These are phyloP conservation scores for Tanytarsus gracilentus DNA, from an alignment of 2,888 invertebrate genomes.

Conservation along the genomic window DNA sequence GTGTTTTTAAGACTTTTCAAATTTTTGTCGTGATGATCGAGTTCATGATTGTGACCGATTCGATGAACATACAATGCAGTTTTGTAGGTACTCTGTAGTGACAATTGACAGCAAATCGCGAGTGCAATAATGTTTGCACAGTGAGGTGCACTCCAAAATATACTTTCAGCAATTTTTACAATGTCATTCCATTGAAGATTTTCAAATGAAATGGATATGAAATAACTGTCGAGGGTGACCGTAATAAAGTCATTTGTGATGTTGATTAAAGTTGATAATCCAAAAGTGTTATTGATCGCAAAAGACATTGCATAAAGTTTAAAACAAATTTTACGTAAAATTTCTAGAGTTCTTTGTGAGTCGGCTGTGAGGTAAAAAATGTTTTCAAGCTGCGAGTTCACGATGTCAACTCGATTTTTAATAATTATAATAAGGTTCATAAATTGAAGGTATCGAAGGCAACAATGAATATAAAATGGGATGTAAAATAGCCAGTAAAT, in stretches of 20 bases:
- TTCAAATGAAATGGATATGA: conserved; percentile 39
- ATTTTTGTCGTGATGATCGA: no score
- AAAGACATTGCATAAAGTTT: conserved; percentile 37
- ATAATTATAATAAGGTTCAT: conserved; percentile 35
- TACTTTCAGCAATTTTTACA: conserved; percentile 35
- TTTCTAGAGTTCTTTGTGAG: not conserved
- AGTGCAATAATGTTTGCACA: conserved; percentile 37
- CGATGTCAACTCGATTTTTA: conserved; percentile 35
- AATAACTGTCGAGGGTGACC: conserved; percentile 40
- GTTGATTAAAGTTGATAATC: conserved; percentile 38
- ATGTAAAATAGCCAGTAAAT: conserved; percentile 37
- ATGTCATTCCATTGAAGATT: conserved; percentile 32
- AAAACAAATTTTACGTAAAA: conserved; percentile 37
- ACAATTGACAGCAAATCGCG: conserved; percentile 37
- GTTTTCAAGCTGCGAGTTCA: conserved; percentile 34
- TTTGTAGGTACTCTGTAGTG: conserved; percentile 36
- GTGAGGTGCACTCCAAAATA: conserved; percentile 38
- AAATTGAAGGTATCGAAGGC: conserved; percentile 39
- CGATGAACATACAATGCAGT: conserved; percentile 42
- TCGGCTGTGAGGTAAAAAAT: conserved; percentile 31
- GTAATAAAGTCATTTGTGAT: conserved; percentile 41
- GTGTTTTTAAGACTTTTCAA: no score
- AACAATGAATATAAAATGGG: conserved; percentile 36
- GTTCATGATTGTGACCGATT: no score
- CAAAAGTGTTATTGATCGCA: conserved; percentile 37